Evolutionary conservation across 2,888 invertebrate species (phyloP).

Genomic region (Yponomeuta evonymella): DNA sequence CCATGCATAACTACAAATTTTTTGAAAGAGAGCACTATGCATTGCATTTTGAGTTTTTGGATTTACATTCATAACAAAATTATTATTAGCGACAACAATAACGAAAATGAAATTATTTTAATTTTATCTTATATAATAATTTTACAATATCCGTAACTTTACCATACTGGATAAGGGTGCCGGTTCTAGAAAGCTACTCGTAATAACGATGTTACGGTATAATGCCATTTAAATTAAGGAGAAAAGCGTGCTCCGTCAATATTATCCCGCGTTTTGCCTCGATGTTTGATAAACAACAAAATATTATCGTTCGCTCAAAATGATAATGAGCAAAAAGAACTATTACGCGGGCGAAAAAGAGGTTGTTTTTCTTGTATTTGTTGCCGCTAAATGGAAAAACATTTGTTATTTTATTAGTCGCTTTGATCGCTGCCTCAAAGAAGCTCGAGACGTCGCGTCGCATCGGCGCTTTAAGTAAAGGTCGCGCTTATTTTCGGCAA

Average conservation of each 20-base stretch:
- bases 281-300: conserved; percentile 6
- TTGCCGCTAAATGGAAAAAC: background rate
- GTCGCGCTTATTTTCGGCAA: background rate
- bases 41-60: no score
- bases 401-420: background rate
- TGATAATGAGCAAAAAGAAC: conserved; percentile 2
- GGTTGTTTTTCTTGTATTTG: background rate
- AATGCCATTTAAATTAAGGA: background rate
- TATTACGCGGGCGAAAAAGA: background rate
- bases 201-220: background rate
- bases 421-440: background rate
- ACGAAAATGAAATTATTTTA: no score
- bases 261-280: background rate
- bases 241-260: background rate
- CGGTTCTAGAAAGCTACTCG: background rate
- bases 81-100: no score
- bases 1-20: no score
- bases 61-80: no score
- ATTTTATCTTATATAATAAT: no score
- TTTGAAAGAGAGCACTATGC: no score
- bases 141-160: no score
- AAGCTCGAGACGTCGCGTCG: background rate
- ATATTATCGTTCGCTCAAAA: conserved; percentile 9
- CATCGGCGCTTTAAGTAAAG: background rate
- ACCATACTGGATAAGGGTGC: no score